Base-by-base conservation (phyloP, 2,797 vertebrate genomes). In the Mionectes olivaceus region DNA sequence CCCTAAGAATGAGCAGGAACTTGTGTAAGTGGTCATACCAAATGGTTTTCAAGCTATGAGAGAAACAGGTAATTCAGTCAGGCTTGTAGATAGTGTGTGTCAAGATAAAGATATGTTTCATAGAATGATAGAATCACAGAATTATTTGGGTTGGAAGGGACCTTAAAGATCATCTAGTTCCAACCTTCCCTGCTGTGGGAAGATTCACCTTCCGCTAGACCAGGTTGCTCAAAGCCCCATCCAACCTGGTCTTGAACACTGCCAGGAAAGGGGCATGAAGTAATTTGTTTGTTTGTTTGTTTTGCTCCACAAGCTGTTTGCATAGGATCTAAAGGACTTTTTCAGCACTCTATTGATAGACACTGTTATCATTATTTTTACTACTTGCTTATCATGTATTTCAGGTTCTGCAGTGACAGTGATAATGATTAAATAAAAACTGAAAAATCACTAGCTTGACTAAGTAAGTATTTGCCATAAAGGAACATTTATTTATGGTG, bases 101-200 rank as follows among this genome's bases (percentile, higher is more conserved):
- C 43, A 39, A 71, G 41, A 21, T 53, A 56, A 88, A 90, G 30
- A 15, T 60, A 15, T 13, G 27, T 35, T 53, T 78, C 67, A 65
- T 10, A 8, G 2, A 77, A 30, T 70, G 14, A 33, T 21, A 69
- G 43, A 46, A 46, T 57, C 24, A 33, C 21, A 17, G 33, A 59
- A 35, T 0, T 0, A 12, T 43, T 67, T 73, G 33, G 19, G 9
- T 24, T 65, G 53, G 22, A 65, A 65, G 22, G 52, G 9, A 21
- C 25, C 9, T 35, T 78, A 53, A 43, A 78, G 17, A 28, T 61
- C 47, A 43, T 30, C 15, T 53, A n/a, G 39, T 65, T 53, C 67
- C 52, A n/a, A 10, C 3, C 2, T 7, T 17, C 18, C 3, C 19
- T 53, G 33, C 23, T 6, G 5, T 6, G 3, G 11, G 6, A 23